These are phyloP conservation scores for Crotalus tigris DNA, from an alignment of 2,113 vertebrate genomes.

Conservation along the genomic window DNA sequence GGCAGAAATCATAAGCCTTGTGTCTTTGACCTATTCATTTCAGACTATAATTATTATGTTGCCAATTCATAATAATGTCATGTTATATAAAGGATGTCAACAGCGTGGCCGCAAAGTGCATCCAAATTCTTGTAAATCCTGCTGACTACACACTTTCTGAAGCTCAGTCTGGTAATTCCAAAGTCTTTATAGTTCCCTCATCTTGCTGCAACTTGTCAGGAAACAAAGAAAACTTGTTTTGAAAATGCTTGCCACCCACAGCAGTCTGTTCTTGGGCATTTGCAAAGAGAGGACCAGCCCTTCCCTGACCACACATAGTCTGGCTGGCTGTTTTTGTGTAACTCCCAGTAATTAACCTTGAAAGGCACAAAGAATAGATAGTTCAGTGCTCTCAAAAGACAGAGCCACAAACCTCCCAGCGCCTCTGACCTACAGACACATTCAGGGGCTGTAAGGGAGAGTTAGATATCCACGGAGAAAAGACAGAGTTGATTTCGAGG, in stretches of 20 bases:
- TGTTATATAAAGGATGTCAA: conserved; percentile 56
- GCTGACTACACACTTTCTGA: conserved; percentile 52
- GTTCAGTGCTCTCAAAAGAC: conserved; percentile 13
- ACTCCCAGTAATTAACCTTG: conserved; percentile 39
- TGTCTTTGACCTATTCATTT: conserved; percentile 61
- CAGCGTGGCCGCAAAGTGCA: conserved; percentile 37
- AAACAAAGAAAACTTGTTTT: conserved; percentile 75
- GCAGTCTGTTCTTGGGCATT: conserved; percentile 61
- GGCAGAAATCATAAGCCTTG: conserved; percentile 44
- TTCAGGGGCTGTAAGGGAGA: background rate
- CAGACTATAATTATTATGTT: conserved; percentile 46
- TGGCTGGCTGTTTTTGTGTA: conserved; percentile 49
- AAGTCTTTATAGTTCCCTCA: conserved; percentile 59
- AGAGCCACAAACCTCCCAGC: conserved; percentile 10
- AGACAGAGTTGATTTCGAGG: background rate
- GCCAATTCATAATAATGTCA: conserved; percentile 54
- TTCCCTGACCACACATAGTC: conserved; percentile 39
- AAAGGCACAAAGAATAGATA: conserved; percentile 23
- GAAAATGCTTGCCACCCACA: conserved; percentile 71
- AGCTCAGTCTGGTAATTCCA: conserved; percentile 49
- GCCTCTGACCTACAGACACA: conserved; percentile 6
- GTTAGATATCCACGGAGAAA: conserved; percentile 6
- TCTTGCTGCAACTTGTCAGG: conserved; percentile 71
- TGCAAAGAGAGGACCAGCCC: conserved; percentile 51
- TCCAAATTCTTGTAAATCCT: conserved; percentile 43